A percentile compares a stretch with the other conserved stretches of the same genome.
These are phyloP conservation scores for Lordiphosa stackelbergi DNA, from an alignment of 1,140 invertebrate genomes.

Conservation along the genomic window DNA sequence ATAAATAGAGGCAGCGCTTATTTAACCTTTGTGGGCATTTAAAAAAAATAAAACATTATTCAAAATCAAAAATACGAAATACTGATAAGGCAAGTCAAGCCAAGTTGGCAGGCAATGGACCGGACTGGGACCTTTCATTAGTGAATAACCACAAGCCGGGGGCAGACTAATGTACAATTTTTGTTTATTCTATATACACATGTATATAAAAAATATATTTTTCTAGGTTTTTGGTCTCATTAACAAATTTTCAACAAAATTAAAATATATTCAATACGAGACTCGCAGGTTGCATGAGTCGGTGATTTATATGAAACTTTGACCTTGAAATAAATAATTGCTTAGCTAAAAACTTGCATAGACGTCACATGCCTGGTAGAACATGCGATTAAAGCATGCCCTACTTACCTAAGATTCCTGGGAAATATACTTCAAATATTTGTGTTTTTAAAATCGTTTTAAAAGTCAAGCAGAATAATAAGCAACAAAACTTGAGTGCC, in stretches of 20 bases:
- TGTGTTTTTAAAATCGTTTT: no score
- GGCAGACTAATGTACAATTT: constrained; percentile 16
- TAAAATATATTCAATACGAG: constrained; percentile 31
- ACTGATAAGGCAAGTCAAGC: constrained; percentile 42
- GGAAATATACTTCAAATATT: no score
- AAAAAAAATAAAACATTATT: constrained; percentile 31
- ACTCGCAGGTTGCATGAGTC: constrained; percentile 52
- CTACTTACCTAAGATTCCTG: background rate
- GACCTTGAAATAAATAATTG: constrained; percentile 47
- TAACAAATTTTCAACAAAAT: constrained; percentile 42
- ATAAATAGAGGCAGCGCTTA: constrained; percentile 22
- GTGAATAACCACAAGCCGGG: constrained; percentile 5
- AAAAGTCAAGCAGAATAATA: no score
- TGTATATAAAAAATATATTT: constrained; percentile 3
- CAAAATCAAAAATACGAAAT: constrained; percentile 24
- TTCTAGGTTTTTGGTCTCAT: constrained; percentile 25
- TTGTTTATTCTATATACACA: constrained; percentile 30
- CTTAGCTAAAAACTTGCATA: constrained; percentile 34
- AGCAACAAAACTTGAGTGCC: no score
- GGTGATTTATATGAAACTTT: constrained; percentile 54
- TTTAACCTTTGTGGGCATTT: constrained; percentile 62
- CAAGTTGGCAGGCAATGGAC: constrained; percentile 19
- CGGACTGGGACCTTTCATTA: constrained; percentile 34
- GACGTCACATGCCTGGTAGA: constrained; percentile 45
- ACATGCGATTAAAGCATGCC: constrained; percentile 47